Evolutionary conservation across 1,140 invertebrate species (phyloP), one percentile per base, ranked within the genome.

Genomic region (Zaprionus africanus): DNA sequence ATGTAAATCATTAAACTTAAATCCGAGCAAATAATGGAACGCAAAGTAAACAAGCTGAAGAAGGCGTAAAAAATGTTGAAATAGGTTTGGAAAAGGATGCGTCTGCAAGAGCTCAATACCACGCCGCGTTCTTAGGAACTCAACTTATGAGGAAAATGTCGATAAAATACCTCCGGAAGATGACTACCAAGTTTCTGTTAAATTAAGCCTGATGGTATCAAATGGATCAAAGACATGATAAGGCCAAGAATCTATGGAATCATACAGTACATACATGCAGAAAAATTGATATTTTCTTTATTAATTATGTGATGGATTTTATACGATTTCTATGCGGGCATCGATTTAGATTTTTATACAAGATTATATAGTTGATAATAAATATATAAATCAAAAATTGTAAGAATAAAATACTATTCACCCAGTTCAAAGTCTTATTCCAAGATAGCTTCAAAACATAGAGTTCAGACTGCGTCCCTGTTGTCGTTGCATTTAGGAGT

Each of bases 31-130:
- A 31, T 11, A 31, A 31, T 31, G 31, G 9, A 91, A 38, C 79
- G 77, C 4, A 92, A 86, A 70, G 54, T 92, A 4, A 78, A 81
- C 26, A 84, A 84, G 22, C 43, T 92, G n/a, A 86, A 85, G 74
- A 79, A 76, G 53, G 77, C 57, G 31, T 91, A 81, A 43, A 75
- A 79, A 19, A n/a, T 5, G 6, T 43, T 5, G n/a, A 17, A 15
- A 41, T n/a, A 15, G 5, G 15, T 5, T 0, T 13, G 34, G 78
- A 24, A 71, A 84, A 17, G 34, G 77, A 43, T 24, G 75, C 9
- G 19, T 22, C 2, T 19, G 4, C 6, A 36, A 12, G 24, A 11
- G 68, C 88, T 9, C 59, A 77, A n/a, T 90, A 92, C 67, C 86
- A 91, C 49, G 11, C 31, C 0, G 59, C 59, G 15, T 92, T 77